Base-by-base conservation (phyloP, 1,140 invertebrate species). In the Pseudomyrmex dendroicus region DNA sequence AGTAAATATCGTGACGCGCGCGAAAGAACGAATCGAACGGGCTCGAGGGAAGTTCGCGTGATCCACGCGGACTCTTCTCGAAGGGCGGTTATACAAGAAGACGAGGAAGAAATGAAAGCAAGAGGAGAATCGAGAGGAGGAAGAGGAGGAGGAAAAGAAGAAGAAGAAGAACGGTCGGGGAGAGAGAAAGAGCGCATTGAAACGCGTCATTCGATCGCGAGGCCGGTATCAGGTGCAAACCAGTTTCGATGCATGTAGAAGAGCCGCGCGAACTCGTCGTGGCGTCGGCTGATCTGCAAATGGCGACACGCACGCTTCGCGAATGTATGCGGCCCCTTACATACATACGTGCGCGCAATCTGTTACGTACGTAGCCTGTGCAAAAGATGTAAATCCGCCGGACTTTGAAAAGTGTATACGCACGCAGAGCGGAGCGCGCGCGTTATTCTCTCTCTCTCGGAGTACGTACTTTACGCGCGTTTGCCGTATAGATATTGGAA, bases 151-250 rank as follows among this genome's bases (percentile, higher is more conserved):
- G 82, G 80, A 62, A 80, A 54, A 83, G 72, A 63, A 87, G 73
- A 83, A 84, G 82, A 15, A 70, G 44, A 76, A 76, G 62, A 22
- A 84, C 61, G 68, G 68, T 76, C 72, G 83, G 20, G 83, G 56
- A 50, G 54, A 54, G 83, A 89, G 84, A 61, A 66, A 48, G 84
- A 87, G 68, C 70, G 91, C 91, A 93, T 92, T 93, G 91, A 93
- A 93, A 92, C 89, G 91, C 93, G 92, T 93, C 93, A 94, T 93
- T 92, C 91, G 92, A 94, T 94, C 92, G 88, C 90, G 85, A 90
- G 84, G 86, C 83, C 83, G 89, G 93, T 93, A 93, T 94, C 93
- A 94, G 92, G 93, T 94, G 93, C 93, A 94, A 94, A 94, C 93
- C 93, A 92, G 93, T 93, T 94, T 92, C 84, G 84, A 84, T 85